Evolutionary conservation across 23 tunicate species (phyloP).

Genomic region (Corella eumyota): DNA sequence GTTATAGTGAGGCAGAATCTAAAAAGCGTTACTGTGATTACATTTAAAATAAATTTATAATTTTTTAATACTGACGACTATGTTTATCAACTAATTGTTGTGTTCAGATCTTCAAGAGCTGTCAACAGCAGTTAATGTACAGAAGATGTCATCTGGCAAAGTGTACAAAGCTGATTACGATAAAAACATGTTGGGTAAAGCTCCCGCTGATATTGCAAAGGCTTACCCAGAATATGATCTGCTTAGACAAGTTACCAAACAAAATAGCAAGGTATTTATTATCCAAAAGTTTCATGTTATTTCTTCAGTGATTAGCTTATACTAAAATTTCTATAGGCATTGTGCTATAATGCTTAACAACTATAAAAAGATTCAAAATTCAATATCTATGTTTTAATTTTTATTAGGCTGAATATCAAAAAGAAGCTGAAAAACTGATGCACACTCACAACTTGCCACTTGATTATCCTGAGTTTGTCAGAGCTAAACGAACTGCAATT

Average conservation of each 20-base stretch:
- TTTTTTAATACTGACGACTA: too few relatives aligned
- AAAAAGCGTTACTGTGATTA: too few relatives aligned
- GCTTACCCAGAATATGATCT: conserved; percentile 90
- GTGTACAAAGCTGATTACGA: conserved; percentile 54
- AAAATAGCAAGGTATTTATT: conserved; percentile 35
- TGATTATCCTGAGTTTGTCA: conserved; percentile 80
- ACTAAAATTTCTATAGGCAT: background rate
- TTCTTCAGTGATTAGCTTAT: background rate
- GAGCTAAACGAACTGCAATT: conserved; percentile 73
- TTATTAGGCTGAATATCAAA: conserved; percentile 28
- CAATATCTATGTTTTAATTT: too few relatives aligned
- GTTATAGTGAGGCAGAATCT: background rate
- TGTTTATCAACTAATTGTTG: background rate
- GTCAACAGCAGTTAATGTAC: conserved; percentile 46
- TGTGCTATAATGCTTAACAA: too few relatives aligned
- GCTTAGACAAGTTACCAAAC: conserved; percentile 30
- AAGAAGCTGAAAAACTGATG: conserved; percentile 64
- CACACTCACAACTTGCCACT: conserved; percentile 33
- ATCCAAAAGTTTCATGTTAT: too few relatives aligned
- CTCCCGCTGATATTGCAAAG: conserved; percentile 53
- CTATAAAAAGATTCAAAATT: too few relatives aligned
- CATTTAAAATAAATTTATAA: too few relatives aligned
- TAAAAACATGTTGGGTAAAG: conserved; percentile 61
- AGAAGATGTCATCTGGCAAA: conserved; percentile 29
- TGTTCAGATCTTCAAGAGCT: conserved; percentile 58